phyloP scores from a whole-genome alignment of 2,888 invertebrate genomes.

The Apodemia duryi region DNA sequence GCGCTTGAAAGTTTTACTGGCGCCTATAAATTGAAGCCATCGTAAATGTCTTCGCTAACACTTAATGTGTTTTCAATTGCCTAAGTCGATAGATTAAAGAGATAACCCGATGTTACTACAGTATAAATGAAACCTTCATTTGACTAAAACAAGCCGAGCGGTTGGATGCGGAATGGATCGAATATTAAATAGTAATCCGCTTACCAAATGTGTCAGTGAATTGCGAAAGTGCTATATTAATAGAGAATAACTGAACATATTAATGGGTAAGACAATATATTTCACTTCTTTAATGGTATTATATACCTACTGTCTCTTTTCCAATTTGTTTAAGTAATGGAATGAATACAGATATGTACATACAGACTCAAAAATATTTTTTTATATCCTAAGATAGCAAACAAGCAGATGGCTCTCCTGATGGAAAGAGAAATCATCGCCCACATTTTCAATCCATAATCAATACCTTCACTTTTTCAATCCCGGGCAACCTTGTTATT shows the following conservation, averaged over 20 bases:
- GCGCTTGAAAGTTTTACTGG: slow-evolving; percentile 32
- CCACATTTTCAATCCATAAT: too few species aligned
- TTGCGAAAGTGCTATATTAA: slow-evolving; percentile 28
- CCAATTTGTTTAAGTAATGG: too few species aligned
- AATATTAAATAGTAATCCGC: slow-evolving; percentile 28
- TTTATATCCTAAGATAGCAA: too few species aligned
- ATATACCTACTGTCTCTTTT: too few species aligned
- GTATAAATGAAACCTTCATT: slow-evolving; percentile 28
- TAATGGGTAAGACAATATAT: too few species aligned
- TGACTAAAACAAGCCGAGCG: slow-evolving; percentile 25
- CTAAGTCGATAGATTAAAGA: slow-evolving; percentile 48
- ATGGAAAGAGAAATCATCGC: too few species aligned
- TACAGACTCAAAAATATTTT: too few species aligned
- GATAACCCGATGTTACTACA: slow-evolving; percentile 40
- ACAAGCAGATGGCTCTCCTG: too few species aligned
- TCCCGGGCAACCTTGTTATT: too few species aligned
- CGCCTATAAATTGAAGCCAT: slow-evolving; percentile 45
- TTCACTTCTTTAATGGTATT: too few species aligned
- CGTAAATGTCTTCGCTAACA: slow-evolving; percentile 49
- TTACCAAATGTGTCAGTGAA: slow-evolving; percentile 18
- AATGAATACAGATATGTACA: too few species aligned
- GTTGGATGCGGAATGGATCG: slow-evolving; percentile 25
- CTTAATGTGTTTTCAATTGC: slow-evolving; percentile 56
- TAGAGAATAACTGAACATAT: neutral
- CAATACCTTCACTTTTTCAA: too few species aligned